Base-by-base conservation (phyloP, 2,888 invertebrate genomes). In the Melinaea menophilus region DNA sequence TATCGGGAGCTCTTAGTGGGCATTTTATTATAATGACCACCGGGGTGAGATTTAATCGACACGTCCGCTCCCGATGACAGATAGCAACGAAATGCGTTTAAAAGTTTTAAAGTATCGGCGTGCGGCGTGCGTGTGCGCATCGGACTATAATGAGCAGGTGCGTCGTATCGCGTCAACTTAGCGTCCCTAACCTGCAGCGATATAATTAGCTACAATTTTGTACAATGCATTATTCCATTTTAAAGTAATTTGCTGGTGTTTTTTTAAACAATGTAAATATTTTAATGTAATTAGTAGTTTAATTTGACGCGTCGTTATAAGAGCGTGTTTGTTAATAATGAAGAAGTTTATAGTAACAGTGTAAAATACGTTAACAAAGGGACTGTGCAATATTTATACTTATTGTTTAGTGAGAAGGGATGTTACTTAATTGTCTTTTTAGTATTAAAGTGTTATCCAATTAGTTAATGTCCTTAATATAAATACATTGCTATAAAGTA, bases 61-160 rank as follows among this genome's bases (percentile, higher is more conserved):
- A 77, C 84, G 85, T 82, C 81, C 73, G 79, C 79, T 73, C 77
- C 74, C 81, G 88, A 88, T 88, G 88, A 88, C 86, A 88, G 88
- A 88, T 88, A 88, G 81, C 80, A 77, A 79, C 75, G 78, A 80
- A 87, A 82, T 86, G 84, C 79, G 79, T 80, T 84, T 84, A 81
- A 83, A 81, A 80, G 59, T 79, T 80, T 81, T 79, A 80, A 83
- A 82, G 76, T 79, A 68, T 76, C 79, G 22, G 22, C 22, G 77
- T 78, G 69, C 61, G 79, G 77, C 77, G 69, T 71, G 68, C 76
- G 74, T 82, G 76, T 76, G 82, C 80, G 79, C 72, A 73, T 75
- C 76, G 77, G 79, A 77, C 80, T 73, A 75, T 88, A 87, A 86
- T 82, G 85, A 85, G 87, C 87, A 86, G 86, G 82, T 86, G 86